Evolutionary conservation across 2,797 vertebrate species (phyloP), one percentile per base, ranked within the genome.

Genomic region (Odontamblyopus rebecca): DNA sequence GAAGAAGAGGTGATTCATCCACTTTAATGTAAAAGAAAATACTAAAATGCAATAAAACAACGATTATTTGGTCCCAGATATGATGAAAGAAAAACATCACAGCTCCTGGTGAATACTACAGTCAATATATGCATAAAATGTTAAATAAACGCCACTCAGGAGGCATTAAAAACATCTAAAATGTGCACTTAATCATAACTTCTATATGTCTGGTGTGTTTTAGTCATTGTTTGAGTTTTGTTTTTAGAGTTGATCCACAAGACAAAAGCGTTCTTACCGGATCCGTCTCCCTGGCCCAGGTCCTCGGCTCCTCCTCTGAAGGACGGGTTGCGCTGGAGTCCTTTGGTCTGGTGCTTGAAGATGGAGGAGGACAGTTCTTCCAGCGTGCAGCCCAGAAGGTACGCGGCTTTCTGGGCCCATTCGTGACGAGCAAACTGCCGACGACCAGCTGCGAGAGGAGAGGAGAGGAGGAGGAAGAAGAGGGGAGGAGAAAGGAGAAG

Each of bases 381-480:
- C 84, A 99, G 88, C 74, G 91, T 95, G 84, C 96, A 99, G 86
- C 98, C 98, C 90, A 99, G 88, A 73, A 99, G 91, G 86, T 99
- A 99, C 0, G 97, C 96, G 0, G 97, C 96, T 80, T 99, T 99
- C 93, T 99, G 98, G 59, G 97, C 97, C 97, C 97, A 99, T 76
- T 99, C 98, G 0, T 99, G 97, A 23, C 94, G 95, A 1, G 97
- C 97, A 93, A 99, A 99, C 91, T 99, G 98, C 82, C 94, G 96
- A 12, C 96, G 95, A 38, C 98, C 98, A 0, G 90, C 98, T 99
- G 5, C 69, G 13, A 56, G 7, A n/a, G 5, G 32, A 53, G 19
- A 54, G 7, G 53, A 54, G 15, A 41, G 7, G n/a, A 19, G 16
- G 19, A 18, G 6, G 5, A 19, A 35, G 35, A 6, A 35, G 35